phyloP scores from a whole-genome alignment of 2,113 vertebrate species.

The Amazona guildingii region DNA sequence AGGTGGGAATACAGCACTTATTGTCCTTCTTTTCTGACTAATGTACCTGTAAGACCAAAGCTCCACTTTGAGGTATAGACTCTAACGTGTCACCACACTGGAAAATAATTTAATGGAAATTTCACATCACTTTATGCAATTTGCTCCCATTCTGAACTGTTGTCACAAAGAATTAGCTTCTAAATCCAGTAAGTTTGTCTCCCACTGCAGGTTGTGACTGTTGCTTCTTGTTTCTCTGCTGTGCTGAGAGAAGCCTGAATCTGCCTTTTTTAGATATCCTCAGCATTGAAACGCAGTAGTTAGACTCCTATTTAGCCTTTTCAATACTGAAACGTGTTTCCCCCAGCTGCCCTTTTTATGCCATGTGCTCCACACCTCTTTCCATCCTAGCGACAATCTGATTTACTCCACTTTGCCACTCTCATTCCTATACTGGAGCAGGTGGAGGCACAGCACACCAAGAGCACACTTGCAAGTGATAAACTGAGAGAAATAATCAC shows the following conservation, averaged over 20 bases:
- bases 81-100: neutral
- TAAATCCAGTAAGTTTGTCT: neutral
- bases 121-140: neutral
- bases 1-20: neutral
- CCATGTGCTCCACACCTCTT: accelerated
- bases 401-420: neutral
- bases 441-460: neutral
- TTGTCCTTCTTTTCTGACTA: neutral
- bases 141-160: neutral
- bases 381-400: neutral
- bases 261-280: neutral
- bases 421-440: neutral
- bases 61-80: neutral
- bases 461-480: neutral
- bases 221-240: neutral
- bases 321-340: neutral
- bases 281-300: neutral
- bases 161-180: neutral
- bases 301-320: neutral
- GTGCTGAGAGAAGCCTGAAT: neutral
- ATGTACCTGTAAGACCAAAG: neutral
- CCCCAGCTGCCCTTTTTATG: neutral
- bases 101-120: neutral
- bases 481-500: neutral
- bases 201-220: neutral